Evolutionary conservation across 2,113 vertebrate species (phyloP), one percentile per base, ranked within the genome.

Genomic region (cattle (Bos taurus)): DNA sequence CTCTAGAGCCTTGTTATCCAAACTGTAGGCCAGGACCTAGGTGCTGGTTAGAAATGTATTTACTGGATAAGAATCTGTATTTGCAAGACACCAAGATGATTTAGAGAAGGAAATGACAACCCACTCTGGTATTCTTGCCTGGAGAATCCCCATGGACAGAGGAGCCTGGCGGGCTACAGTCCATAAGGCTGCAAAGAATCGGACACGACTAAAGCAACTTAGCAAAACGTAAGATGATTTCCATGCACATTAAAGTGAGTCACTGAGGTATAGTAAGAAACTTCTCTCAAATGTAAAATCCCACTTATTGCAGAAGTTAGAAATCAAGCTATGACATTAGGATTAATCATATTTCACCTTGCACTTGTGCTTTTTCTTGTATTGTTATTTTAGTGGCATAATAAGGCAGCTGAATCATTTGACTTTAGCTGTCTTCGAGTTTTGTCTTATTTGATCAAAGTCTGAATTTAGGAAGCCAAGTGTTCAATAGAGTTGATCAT

Each of bases 401-500:
- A 77, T 43, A 52, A 80, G 25, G n/a, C 13, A 12, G 15, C 15
- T 15, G 23, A 43, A 7, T 57, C 46, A 16, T n/a, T 78, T 71
- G 77, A 16, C 60, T 43, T 91, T 57, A 36, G 28, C 7, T 57
- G 43, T 28, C 48, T 30, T 71, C 21, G 48, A 33, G 21, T 88
- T 90, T 91, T 92, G 14, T 88, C 59, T 28, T 50, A 59, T 30
- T 52, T 91, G 60, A 21, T 77, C 25, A 43, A 91, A 62, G 15
- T 82, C 48, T 94, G 40, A 67, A 86, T 87, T 93, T 54, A 54
- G 88, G n/a, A 78, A 71, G 2, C 3, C 60, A 71, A 5, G 8
- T 80, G 17, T 87, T 93, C 60, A 46, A 33, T 83, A 48, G 13
- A 84, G 26, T 87, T 82, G 43, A 80, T 95, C 77, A 80, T 28